phyloP scores from a whole-genome alignment of 2,797 vertebrate genomes.

The Gobionotothen gibberifrons region DNA sequence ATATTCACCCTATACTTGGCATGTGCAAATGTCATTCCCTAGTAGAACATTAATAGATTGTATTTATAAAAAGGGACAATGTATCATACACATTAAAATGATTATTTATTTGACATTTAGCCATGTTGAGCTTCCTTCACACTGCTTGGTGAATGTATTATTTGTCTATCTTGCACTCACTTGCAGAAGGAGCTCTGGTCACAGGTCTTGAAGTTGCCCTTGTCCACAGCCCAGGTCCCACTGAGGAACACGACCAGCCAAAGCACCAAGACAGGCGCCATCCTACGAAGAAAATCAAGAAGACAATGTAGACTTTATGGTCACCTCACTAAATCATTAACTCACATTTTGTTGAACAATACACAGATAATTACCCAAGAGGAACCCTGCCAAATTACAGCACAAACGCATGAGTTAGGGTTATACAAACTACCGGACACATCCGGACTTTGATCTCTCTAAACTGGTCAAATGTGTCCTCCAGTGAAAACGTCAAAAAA shows the following conservation, averaged over 20 bases:
- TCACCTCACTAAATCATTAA: background rate
- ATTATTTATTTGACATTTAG: too few species aligned
- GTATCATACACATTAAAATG: too few species aligned
- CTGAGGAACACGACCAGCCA: constrained; percentile 81
- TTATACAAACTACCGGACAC: background rate
- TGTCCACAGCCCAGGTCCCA: constrained; percentile 87
- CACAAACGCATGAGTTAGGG: background rate
- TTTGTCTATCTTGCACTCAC: constrained; percentile 77
- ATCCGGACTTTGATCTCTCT: constrained; percentile 58
- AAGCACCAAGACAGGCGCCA: constrained; percentile 75
- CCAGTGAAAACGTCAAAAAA: constrained; percentile 8
- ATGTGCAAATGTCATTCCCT: too few species aligned
- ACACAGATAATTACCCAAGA: background rate
- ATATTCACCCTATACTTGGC: too few species aligned
- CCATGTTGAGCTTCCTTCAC: too few species aligned
- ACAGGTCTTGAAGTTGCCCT: constrained; percentile 91
- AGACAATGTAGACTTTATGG: background rate
- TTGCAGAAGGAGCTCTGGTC: constrained; percentile 95
- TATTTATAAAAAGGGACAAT: too few species aligned
- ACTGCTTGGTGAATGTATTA: too few species aligned
- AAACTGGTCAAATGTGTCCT: background rate
- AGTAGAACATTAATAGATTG: too few species aligned
- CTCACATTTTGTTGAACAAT: background rate
- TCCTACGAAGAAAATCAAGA: constrained; percentile 68
- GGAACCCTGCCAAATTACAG: background rate